Conservation (phyloP, 2,888 invertebrate genomes). For the Philopedon plagiatum region DNA sequence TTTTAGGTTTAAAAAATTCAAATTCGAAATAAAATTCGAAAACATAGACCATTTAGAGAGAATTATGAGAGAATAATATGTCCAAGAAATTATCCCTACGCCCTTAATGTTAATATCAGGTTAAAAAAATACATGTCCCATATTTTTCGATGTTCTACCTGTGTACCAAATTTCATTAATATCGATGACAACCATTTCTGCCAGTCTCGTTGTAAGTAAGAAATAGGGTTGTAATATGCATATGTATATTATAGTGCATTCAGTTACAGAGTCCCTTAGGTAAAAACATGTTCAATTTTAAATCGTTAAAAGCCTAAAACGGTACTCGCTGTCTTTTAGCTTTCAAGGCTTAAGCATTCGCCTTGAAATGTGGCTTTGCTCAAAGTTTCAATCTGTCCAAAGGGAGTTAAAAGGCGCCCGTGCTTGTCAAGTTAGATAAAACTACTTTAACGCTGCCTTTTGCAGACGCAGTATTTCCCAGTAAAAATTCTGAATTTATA, state of each 20-base stretch:
- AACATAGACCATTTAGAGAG: too few relatives aligned
- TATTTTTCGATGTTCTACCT: too few relatives aligned
- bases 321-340: neutral
- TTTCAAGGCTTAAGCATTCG: neutral
- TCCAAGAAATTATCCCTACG: too few relatives aligned
- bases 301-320: neutral
- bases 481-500: conserved; percentile 15
- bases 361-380: conserved; percentile 19
- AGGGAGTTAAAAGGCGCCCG: conserved; percentile 16
- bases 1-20: too few relatives aligned
- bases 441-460: conserved; percentile 26
- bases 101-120: too few relatives aligned
- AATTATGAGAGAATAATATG: too few relatives aligned
- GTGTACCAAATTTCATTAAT: too few relatives aligned
- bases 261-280: neutral
- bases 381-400: conserved; percentile 27
- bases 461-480: conserved; percentile 9
- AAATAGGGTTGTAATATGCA: too few relatives aligned
- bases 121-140: too few relatives aligned
- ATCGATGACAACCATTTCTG: too few relatives aligned
- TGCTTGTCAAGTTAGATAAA: conserved; percentile 26
- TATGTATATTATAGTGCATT: neutral
- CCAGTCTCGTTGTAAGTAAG: too few relatives aligned
- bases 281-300: neutral
- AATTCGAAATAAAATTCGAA: too few relatives aligned